These are phyloP conservation scores for Drosophila kepulauana DNA, from an alignment of 1,140 invertebrate genomes.

Conservation along the genomic window DNA sequence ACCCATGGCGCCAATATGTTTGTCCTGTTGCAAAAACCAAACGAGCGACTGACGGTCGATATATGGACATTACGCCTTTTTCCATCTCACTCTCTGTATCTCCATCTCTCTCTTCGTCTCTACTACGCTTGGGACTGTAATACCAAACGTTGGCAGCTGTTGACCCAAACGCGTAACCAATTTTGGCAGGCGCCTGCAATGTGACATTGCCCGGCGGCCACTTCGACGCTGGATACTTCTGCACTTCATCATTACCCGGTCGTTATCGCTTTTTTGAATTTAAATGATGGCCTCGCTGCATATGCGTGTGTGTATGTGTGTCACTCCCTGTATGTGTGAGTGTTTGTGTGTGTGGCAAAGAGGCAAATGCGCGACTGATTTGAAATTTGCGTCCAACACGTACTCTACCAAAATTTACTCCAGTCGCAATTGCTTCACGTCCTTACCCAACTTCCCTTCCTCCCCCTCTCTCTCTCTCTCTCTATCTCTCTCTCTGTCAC, in stretches of 20 bases:
- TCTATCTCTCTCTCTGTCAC: not conserved
- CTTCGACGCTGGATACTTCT: constrained; percentile 13
- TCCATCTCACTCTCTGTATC: not conserved
- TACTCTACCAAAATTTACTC: constrained; percentile 39
- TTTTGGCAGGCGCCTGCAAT: constrained; percentile 66
- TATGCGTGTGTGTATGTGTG: not conserved
- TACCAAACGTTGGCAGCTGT: constrained; percentile 62
- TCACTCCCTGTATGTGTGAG: not conserved
- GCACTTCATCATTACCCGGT: constrained; percentile 78
- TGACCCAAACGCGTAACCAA: constrained; percentile 80
- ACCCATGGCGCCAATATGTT: constrained; percentile 56
- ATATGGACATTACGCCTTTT: not conserved
- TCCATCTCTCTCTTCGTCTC: not conserved
- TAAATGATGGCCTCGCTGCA: constrained; percentile 59
- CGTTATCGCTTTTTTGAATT: constrained; percentile 81
- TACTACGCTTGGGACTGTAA: not conserved
- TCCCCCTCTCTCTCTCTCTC: not conserved
- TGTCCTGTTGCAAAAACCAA: constrained; percentile 44
- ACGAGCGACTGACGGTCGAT: constrained; percentile 16
- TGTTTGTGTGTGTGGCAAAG: not conserved
- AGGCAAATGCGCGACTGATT: constrained; percentile 53
- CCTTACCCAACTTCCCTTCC: constrained; percentile 15
- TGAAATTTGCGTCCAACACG: constrained; percentile 69
- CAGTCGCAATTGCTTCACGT: constrained; percentile 18
- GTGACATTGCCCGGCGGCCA: constrained; percentile 52